Evolutionary conservation across 2,113 vertebrate genomes (phyloP), one percentile per base, ranked within the genome.

Genomic region (Otis tarda): DNA sequence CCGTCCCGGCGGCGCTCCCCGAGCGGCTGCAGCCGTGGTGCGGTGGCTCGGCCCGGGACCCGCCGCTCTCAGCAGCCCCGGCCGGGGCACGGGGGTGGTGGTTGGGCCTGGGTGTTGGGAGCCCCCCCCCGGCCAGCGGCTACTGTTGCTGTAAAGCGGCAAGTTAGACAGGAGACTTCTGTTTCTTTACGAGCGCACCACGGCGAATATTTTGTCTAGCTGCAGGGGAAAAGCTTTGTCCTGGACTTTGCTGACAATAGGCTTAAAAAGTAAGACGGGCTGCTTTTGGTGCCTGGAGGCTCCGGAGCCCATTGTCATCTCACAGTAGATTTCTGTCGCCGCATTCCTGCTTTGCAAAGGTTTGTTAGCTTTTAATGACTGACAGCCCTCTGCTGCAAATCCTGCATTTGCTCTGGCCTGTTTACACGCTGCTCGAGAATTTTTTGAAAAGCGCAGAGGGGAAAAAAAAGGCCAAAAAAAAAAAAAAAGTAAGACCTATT

Each of bases 351-450:
- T 96, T 97, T 94, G 97, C 96, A 93, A 97, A 97, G 98, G 97
- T 98, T 98, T 98, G 97, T 97, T 98, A 98, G 98, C 98, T 98
- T 98, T 98, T 98, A 97, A 94, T 95, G 98, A 98, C 96, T 96
- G 98, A 97, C 97, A 91, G 97, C 89, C 80, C 93, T 97, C 94
- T 55, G 56, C 93, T 78, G 96, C 97, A 90, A 95, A 97, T 77
- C 90, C 95, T 92, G 60, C 86, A 23, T 65, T 96, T 88, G 90
- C 90, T 87, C 88, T 50, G 93, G 95, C 94, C 97, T 97, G 97
- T 97, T 96, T 94, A 93, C 97, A 73, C 61, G 90, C 89, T 74
- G 28, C 91, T 96, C 91, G 87, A 92, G 94, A 96, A 83, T 76
- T 95, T 87, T 47, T 86, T 70, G 89, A 86, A 87, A 83, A 92